phyloP scores from a whole-genome alignment of 92 coral and sea anemone genomes.

The Bergia puertoricense region DNA sequence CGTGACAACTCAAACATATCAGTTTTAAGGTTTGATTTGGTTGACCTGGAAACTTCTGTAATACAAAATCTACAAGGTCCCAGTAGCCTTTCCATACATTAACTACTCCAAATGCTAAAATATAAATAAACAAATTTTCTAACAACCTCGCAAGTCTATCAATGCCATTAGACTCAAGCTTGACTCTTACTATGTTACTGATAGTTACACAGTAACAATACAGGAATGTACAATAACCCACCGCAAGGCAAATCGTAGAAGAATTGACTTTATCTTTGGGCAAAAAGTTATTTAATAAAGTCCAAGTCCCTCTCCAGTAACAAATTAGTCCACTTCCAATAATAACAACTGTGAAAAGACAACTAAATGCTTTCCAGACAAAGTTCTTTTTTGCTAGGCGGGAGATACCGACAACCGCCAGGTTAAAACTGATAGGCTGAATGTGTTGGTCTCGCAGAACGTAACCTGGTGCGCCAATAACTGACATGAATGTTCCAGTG shows the following conservation, averaged over 20 bases:
- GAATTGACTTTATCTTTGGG: neutral
- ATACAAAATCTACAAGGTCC: slow-evolving; percentile 54
- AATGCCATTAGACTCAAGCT: slow-evolving; percentile 9
- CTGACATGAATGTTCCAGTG: slow-evolving; percentile 26
- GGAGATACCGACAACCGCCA: neutral
- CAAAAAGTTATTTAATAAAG: slow-evolving; percentile 16
- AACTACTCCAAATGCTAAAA: slow-evolving; percentile 58
- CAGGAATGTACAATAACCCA: slow-evolving; percentile 23
- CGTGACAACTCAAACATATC: slow-evolving; percentile 40
- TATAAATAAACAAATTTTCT: slow-evolving; percentile 59
- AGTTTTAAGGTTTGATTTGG: neutral
- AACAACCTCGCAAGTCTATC: neutral
- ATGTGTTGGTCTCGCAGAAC: neutral
- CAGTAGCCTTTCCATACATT: slow-evolving; percentile 64
- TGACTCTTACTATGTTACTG: slow-evolving; percentile 22
- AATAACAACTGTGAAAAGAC: slow-evolving; percentile 59
- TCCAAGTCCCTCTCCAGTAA: slow-evolving; percentile 88
- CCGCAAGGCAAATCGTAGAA: neutral
- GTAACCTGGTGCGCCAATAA: slow-evolving; percentile 40
- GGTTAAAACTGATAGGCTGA: neutral
- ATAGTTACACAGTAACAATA: slow-evolving; percentile 8
- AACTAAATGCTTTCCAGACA: slow-evolving; percentile 1
- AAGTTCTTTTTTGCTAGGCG: neutral
- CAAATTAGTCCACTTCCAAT: slow-evolving; percentile 54
- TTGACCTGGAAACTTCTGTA: slow-evolving; percentile 9